Evolutionary conservation across 2,888 invertebrate genomes (phyloP), one percentile per base, ranked within the genome.

Genomic region (Pheosia gnoma): DNA sequence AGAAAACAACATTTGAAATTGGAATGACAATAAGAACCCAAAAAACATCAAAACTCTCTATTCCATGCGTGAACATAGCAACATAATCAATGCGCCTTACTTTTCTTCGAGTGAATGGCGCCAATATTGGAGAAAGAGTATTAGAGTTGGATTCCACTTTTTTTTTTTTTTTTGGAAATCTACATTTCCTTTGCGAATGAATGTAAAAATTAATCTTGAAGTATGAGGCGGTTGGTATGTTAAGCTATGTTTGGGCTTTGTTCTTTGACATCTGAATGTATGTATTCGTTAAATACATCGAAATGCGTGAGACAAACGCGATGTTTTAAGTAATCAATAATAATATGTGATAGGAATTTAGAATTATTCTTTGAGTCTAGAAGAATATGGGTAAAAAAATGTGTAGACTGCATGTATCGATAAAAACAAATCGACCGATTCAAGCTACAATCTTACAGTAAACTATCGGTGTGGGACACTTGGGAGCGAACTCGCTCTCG

Each of bases 41-140:
- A 37, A 51, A 49, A 54, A 56, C 10, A 57, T 36, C 4, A 58
- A 54, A 57, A 47, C 43, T 61, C 66, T 61, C 39, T 55, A 38
- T 56, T 57, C 58, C 25, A 59, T 13, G 56, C 25, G 25, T 25
- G 25, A 25, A 2, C 43, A 11, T n/a, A 41, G 7, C 37, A 45
- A 43, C 25, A 54, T 58, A 59, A 49, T 57, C 38, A 52, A 25
- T 55, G 58, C 10, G 52, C 51, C 25, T 25, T 43, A 53, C 56
- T 56, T 53, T 49, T 36, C 39, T 58, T 61, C 57, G 41, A 66
- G 61, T 61, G 57, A 70, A 66, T 62, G 54, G 57, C 47, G 63
- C 55, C 66, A 62, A 68, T 73, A 62, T 64, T 41, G 49, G 8
- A 51, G 41, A 55, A 57, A 45, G 57, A 60, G n/a, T 51, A 43